Evolutionary conservation across 1,140 invertebrate genomes (phyloP), one percentile per base, ranked within the genome.

Genomic region (Microvelia longipes): DNA sequence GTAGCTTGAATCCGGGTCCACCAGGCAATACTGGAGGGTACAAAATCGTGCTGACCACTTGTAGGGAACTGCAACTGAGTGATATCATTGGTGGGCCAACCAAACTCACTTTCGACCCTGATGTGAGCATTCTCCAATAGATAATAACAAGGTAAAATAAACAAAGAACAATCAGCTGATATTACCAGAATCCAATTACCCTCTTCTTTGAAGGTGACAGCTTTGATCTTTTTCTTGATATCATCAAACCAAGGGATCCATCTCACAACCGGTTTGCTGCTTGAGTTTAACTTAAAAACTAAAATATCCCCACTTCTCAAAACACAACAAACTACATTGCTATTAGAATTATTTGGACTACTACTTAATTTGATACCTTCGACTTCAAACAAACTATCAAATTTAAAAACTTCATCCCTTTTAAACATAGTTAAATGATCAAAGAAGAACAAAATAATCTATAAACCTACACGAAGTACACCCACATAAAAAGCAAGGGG

Each of bases 221-320:
- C 68, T 62, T 67, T 64, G 61, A 73, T 71, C 63, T 69, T 72
- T 60, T 74, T 74, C 66, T 74, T 70, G 24, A 70, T 66, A 60
- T 72, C 71, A 60, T 72, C 71, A 50, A 69, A 71, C 73, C 73
- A 74, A n/a, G 73, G 73, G 26, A 74, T 65, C 70, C 71, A 74
- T 63, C 73, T 67, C 1, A 74, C 30, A n/a, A 68, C 65, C 1
- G 69, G 69, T 2, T 62, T 24, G 28, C 27, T 24, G 11, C 50
- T 67, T 24, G 19, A 25, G 5, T 2, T 25, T 1, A 70, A 29
- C 2, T 27, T 65, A 63, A 66, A 62, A 15, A 72, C 26, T 27
- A 72, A 25, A 28, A 72, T 28, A 65, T 72, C 71, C 35, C 71
- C 71, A 62, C 62, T 69, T 25, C 71, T 71, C 13, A 70, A 70